A percentile compares a stretch with the other conserved stretches of the same genome.
These are phyloP conservation scores for Rhopilema esculentum DNA, from an alignment of 30 jellyfish, hydroid and myxozoan species.

Conservation along the genomic window DNA sequence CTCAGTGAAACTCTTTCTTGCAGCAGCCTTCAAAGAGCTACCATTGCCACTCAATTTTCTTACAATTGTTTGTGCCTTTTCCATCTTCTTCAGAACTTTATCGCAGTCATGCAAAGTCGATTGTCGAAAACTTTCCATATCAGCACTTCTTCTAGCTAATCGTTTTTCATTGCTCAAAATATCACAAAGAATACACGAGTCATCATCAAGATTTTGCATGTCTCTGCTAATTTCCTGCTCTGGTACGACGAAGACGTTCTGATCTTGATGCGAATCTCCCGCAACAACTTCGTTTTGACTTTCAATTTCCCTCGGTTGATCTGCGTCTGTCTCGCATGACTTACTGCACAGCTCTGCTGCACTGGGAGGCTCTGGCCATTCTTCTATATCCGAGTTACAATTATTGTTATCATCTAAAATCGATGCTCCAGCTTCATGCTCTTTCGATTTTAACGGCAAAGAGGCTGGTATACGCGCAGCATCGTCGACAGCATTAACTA, in stretches of 20 bases:
- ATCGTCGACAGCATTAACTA: background rate
- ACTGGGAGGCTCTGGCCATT: background rate
- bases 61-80: constrained; percentile 23
- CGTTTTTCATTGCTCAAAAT: constrained; percentile 32
- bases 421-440: background rate
- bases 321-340: background rate
- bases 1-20: background rate
- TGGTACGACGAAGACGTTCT: no score
- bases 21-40: constrained; percentile 11
- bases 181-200: constrained; percentile 53
- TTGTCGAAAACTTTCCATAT: constrained; percentile 49
- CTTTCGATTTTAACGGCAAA: background rate
- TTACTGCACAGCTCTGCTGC: background rate
- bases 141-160: constrained; percentile 45
- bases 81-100: constrained; percentile 41
- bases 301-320: no score
- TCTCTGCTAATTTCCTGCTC: background rate
- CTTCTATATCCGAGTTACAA: background rate
- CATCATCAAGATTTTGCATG: constrained; percentile 10
- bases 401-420: background rate
- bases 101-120: constrained; percentile 49
- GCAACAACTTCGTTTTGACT: background rate
- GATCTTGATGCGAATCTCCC: background rate
- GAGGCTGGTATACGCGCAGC: background rate
- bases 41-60: constrained; percentile 39